Conservation (phyloP, 1,140 invertebrate genomes). For the Pseudachorutes palmiensis region DNA sequence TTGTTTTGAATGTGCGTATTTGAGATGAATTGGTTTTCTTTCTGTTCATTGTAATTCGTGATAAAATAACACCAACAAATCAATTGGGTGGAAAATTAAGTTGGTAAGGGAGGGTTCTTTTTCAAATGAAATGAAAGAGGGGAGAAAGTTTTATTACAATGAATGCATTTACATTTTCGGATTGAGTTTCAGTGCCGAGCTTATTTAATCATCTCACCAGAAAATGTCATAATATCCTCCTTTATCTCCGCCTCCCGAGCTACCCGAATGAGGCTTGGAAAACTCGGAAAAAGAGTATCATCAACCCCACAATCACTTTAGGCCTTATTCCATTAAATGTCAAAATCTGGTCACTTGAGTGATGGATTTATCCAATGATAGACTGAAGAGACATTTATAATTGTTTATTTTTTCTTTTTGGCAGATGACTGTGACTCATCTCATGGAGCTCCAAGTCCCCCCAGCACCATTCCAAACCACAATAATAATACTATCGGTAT, state of each 20-base stretch:
- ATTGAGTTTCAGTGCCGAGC: neutral
- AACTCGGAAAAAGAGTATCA: too few species aligned
- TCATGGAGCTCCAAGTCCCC: conserved; percentile 30
- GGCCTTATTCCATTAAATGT: too few species aligned
- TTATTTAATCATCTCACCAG: conserved; percentile 1
- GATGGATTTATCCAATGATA: too few species aligned
- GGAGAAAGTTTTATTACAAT: neutral
- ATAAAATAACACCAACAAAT: conserved; percentile 14
- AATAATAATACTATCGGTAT: conserved; percentile 37
- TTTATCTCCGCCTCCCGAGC: neutral
- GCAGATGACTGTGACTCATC: conserved; percentile 36
- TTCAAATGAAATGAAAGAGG: neutral
- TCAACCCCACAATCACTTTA: too few species aligned
- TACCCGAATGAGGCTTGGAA: too few species aligned
- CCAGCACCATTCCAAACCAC: conserved; percentile 16
- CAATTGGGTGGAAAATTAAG: conserved; percentile 34
- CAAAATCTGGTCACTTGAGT: too few species aligned
- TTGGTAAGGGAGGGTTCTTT: neutral
- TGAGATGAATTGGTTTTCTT: conserved; percentile 1
- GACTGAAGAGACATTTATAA: too few species aligned
- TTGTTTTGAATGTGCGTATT: too few species aligned
- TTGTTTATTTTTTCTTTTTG: neutral
- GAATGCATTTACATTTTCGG: neutral
- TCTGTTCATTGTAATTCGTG: neutral
- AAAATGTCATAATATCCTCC: neutral